phyloP scores from a whole-genome alignment of 2,797 vertebrate genomes.

The Tadarida brasiliensis region DNA sequence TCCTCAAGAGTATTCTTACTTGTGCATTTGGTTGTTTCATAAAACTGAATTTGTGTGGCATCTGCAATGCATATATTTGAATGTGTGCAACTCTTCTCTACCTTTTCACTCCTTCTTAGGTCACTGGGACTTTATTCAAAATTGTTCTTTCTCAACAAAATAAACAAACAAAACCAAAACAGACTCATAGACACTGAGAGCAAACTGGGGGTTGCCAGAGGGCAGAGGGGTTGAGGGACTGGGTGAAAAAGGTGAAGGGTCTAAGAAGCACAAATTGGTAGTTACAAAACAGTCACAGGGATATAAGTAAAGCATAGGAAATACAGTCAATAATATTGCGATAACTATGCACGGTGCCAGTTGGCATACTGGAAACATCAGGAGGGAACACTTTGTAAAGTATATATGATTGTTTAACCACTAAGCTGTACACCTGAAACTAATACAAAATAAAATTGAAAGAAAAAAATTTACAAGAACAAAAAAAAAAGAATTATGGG shows the following conservation, averaged over 20 bases:
- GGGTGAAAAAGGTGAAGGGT: background rate
- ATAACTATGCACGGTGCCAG: background rate
- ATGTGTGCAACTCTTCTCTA: slow-evolving; percentile 13
- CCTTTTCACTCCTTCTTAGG: background rate
- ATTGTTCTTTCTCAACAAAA: background rate
- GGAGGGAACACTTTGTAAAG: background rate
- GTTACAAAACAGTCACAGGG: background rate
- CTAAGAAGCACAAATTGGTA: background rate
- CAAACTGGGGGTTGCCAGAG: background rate
- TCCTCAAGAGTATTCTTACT: background rate
- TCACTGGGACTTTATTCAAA: slow-evolving; percentile 36
- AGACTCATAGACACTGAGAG: background rate
- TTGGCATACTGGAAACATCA: background rate
- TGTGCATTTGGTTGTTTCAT: background rate
- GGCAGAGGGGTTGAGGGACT: background rate
- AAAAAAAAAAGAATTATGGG: background rate
- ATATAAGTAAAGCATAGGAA: background rate
- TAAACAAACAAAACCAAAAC: background rate
- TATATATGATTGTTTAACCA: background rate
- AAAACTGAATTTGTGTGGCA: slow-evolving; percentile 2
- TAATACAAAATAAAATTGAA: background rate
- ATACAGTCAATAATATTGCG: background rate
- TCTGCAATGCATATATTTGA: background rate
- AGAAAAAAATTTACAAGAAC: background rate
- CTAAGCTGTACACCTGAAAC: background rate